Base-by-base conservation (phyloP, 2,888 invertebrate genomes). In the Agrilus mali region DNA sequence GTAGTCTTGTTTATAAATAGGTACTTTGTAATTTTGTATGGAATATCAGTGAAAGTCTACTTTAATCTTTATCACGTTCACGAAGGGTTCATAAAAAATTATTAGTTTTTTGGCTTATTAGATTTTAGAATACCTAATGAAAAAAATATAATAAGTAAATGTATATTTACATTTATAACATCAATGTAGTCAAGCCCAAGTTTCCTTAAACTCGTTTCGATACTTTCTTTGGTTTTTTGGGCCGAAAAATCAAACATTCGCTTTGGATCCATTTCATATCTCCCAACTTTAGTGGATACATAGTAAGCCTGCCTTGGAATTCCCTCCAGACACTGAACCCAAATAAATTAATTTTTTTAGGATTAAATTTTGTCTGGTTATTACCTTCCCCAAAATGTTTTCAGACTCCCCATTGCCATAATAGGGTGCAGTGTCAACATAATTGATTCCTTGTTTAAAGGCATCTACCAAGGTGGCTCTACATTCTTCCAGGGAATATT, bases 381-480 rank as follows among this genome's bases (percentile, higher is more conserved):
- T 36, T 59, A 82, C 83, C 73, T 85, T 80, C 49, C 94, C 95
- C 16, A 94, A 67, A 10, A 84, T 72, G 49, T 72, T 73, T 66
- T 95, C 94, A 0, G 94, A 86, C 47, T 73, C 74, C 1, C 93
- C 88, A 60, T 89, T 82, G 0, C 95, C 95, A 60, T 95, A 95
- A 81, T 82, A 95, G 0, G 92, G 92, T 0, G 85, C 86, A 0
- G 92, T 93, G 61, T 96, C 95, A 45, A 96, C 77, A 56, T 87
- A 90, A 68, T 96, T 96, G 14, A 96, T 74, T 6, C 94, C 95
- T 33, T 69, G 71, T 58, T 77, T 80, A 3, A 95, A 61, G 0
- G 85, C 82, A 52, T 78, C 70, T 41, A 73, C 73, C 32, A 95
- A 72, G 1, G 88, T 76, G 43, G 73, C 66, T 41, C 83, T 73